Evolutionary conservation across 2,113 vertebrate species (phyloP).

Genomic region (Microtus richardsoni): DNA sequence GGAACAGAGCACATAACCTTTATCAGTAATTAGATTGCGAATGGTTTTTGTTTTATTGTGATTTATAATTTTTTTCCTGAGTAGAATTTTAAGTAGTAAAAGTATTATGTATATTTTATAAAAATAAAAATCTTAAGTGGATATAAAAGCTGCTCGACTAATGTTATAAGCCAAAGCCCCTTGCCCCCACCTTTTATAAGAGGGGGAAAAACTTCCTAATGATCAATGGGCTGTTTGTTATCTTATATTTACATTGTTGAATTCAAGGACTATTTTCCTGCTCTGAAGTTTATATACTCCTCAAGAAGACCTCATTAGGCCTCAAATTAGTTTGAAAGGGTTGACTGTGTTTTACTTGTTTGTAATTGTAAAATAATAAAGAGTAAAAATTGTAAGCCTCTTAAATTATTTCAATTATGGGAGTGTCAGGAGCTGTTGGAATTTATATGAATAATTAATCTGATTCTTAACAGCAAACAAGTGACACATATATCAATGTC

Average conservation of each 20-base stretch:
- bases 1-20: neutral
- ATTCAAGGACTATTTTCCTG: neutral
- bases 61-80: constrained; percentile 32
- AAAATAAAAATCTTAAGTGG: constrained; percentile 11
- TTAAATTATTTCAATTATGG: constrained; percentile 56
- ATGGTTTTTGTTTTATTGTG: neutral
- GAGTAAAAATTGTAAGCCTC: neutral
- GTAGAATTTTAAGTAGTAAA: constrained; percentile 53
- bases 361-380: constrained; percentile 20
- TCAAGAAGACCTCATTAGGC: neutral
- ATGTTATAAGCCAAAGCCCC: neutral
- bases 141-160: neutral
- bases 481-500: neutral
- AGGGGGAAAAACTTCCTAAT: neutral
- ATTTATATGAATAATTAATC: constrained; percentile 30
- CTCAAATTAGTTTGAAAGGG: constrained; percentile 31
- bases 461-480: constrained; percentile 30
- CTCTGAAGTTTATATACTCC: neutral
- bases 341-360: constrained; percentile 5
- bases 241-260: constrained; percentile 15
- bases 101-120: neutral
- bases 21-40: constrained; percentile 33
- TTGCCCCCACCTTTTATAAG: neutral
- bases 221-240: neutral
- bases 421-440: neutral